Conservation (phyloP, 2,888 invertebrate genomes). For the Cryptus viduatorius region DNA sequence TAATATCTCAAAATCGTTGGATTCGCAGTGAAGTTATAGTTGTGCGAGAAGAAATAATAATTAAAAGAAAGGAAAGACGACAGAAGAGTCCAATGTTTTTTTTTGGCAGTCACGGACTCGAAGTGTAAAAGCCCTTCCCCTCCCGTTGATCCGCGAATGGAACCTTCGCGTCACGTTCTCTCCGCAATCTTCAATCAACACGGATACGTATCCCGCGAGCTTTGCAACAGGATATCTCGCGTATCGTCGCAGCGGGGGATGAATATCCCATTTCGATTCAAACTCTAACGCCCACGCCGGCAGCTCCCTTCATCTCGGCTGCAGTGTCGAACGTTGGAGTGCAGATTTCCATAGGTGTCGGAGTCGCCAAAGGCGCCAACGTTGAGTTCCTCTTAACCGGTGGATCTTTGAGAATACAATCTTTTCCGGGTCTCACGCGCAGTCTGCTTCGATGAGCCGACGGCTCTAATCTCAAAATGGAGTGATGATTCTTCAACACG, state of each 20-base stretch:
- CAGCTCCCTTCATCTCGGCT: constrained; percentile 78
- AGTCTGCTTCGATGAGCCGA: constrained; percentile 75
- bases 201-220: neutral
- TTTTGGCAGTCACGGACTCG: constrained; percentile 29
- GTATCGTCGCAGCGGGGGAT: neutral
- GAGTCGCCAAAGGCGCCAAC: constrained; percentile 78
- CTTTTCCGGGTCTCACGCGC: constrained; percentile 71
- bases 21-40: neutral
- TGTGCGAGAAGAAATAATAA: neutral
- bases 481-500: constrained; percentile 70
- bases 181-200: neutral
- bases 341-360: constrained; percentile 81
- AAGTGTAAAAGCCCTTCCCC: neutral
- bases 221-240: neutral
- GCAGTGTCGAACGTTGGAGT: constrained; percentile 80
- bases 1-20: neutral
- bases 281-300: constrained; percentile 78
- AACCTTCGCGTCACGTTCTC: neutral
- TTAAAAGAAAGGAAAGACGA: neutral
- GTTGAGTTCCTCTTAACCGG: constrained; percentile 70
- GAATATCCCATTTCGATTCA: constrained; percentile 62
- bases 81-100: constrained; percentile 11
- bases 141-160: neutral
- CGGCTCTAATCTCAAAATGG: constrained; percentile 76
- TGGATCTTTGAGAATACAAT: constrained; percentile 73